Evolutionary conservation across 2,113 vertebrate genomes (phyloP).

Genomic region (Laterallus jamaicensis): DNA sequence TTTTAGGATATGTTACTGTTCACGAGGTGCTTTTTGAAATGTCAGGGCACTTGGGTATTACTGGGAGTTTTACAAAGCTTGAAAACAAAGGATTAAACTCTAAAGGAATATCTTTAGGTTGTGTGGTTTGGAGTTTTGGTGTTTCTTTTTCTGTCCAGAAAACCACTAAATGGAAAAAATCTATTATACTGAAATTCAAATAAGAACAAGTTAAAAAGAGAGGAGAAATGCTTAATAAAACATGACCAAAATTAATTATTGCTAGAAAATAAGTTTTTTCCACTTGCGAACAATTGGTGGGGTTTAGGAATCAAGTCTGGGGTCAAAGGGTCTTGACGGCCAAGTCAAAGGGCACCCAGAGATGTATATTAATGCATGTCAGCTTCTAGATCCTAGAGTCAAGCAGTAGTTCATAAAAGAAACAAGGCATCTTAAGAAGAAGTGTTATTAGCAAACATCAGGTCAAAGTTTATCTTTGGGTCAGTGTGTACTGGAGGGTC

Average conservation of each 20-base stretch:
- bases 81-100: constrained; percentile 24
- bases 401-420: constrained; percentile 71
- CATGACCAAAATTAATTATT: constrained; percentile 37
- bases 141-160: background rate
- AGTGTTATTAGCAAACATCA: constrained; percentile 77
- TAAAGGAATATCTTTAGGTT: background rate
- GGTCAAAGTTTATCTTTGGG: constrained; percentile 91
- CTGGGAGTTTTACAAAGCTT: constrained; percentile 6
- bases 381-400: constrained; percentile 72
- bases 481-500: constrained; percentile 74
- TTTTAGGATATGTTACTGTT: background rate
- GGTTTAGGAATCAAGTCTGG: constrained; percentile 68
- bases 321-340: constrained; percentile 71
- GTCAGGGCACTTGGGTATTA: background rate
- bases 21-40: background rate
- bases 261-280: constrained; percentile 60
- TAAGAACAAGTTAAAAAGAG: background rate
- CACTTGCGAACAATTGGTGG: constrained; percentile 50
- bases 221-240: background rate
- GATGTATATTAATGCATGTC: constrained; percentile 71
- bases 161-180: background rate
- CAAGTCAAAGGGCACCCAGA: constrained; percentile 61
- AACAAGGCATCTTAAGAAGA: constrained; percentile 76
- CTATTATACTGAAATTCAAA: background rate
- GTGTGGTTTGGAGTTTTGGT: background rate